These are phyloP conservation scores for Heteromurus nitidus DNA, from an alignment of 2,888 invertebrate species.

Conservation along the genomic window DNA sequence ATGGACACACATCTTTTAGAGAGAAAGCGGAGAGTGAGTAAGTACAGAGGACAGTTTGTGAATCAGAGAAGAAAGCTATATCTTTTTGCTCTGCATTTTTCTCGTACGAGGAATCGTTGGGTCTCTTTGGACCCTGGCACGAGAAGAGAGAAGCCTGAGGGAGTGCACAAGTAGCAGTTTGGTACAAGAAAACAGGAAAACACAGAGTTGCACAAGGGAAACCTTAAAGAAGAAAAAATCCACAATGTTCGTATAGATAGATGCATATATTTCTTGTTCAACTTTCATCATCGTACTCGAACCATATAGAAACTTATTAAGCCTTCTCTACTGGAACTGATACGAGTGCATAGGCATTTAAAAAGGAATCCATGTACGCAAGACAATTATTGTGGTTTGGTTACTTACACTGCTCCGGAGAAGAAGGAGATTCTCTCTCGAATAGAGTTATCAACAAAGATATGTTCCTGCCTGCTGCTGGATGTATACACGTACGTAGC, in stretches of 20 bases:
- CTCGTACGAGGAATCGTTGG: neutral
- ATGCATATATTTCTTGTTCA: no score
- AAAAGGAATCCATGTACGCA: neutral
- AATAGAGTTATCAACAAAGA: neutral
- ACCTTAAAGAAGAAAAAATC: no score
- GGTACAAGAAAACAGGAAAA: neutral
- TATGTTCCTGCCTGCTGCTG: neutral
- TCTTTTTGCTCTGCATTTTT: neutral
- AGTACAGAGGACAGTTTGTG: neutral
- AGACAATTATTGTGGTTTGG: conserved; percentile 8
- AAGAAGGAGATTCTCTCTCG: no score
- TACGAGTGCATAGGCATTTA: no score
- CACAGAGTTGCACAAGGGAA: neutral
- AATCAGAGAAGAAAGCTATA: conserved; percentile 13
- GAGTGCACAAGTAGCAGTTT: conserved; percentile 21
- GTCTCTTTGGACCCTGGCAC: neutral
- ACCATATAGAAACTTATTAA: no score
- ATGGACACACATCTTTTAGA: no score
- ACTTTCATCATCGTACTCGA: no score
- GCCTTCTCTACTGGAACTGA: no score
- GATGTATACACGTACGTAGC: neutral
- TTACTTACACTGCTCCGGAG: no score
- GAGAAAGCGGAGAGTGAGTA: neutral
- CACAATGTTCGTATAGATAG: no score
- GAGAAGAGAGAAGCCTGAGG: conserved; percentile 28